Evolutionary conservation across 1,140 invertebrate species (phyloP).

Genomic region (Metaphire vulgaris): DNA sequence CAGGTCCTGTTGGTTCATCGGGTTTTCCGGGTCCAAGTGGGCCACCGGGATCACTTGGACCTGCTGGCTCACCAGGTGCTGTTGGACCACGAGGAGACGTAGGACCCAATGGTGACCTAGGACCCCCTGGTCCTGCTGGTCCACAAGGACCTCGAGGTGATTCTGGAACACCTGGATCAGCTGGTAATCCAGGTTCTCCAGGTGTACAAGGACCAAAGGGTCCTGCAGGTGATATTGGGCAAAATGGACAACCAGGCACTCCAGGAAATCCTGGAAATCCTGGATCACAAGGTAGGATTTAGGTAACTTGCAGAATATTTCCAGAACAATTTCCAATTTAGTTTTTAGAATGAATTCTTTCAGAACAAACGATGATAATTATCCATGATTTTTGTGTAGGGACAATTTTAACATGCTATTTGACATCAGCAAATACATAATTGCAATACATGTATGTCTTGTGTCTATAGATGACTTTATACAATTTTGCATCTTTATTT

Average conservation of each 20-base stretch:
- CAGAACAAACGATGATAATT: too few relatives aligned
- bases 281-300: slow-evolving; percentile 1
- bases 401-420: too few relatives aligned
- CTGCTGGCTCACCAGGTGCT: not conserved
- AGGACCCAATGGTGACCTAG: not conserved
- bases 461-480: too few relatives aligned
- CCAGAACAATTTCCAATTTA: too few relatives aligned
- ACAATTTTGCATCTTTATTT: too few relatives aligned
- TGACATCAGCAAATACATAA: too few relatives aligned
- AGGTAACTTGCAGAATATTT: too few relatives aligned
- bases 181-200: slow-evolving; percentile 7
- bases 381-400: too few relatives aligned
- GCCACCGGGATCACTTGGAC: slow-evolving; percentile 9
- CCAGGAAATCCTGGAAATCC: slow-evolving; percentile 14
- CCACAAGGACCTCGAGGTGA: slow-evolving; percentile 8
- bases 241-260: slow-evolving; percentile 20
- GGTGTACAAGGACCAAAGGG: slow-evolving; percentile 24
- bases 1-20: slow-evolving; percentile 6
- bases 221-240: slow-evolving; percentile 16
- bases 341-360: too few relatives aligned
- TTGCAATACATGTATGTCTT: too few relatives aligned
- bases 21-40: slow-evolving; percentile 7
- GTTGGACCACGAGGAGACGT: not conserved
- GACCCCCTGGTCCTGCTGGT: not conserved
- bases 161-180: slow-evolving; percentile 10